phyloP scores from a whole-genome alignment of 2,888 invertebrate species.

The Amiota communis region DNA sequence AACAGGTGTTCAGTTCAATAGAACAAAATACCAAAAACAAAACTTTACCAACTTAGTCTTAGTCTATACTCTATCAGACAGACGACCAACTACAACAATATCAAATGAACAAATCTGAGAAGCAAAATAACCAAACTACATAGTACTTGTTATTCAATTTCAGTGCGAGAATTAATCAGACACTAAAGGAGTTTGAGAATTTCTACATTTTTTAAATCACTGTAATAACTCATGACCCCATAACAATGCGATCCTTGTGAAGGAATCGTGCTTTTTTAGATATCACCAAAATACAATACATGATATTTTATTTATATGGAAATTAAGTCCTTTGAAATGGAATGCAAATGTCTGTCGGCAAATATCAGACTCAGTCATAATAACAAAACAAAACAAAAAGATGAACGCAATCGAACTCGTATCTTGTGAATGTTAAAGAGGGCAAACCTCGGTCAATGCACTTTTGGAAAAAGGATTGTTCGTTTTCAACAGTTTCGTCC shows the following conservation, averaged over 20 bases:
- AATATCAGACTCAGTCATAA: conserved; percentile 5
- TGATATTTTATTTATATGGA: conserved; percentile 10
- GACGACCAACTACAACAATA: not conserved
- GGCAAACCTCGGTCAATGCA: conserved; percentile 33
- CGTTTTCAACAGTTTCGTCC: no score
- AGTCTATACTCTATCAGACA: not conserved
- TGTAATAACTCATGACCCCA: conserved; percentile 19
- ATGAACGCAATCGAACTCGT: conserved; percentile 4
- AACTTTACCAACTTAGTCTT: not conserved
- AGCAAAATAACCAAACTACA: no score
- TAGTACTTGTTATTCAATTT: conserved; percentile 3
- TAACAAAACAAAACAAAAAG: not conserved
- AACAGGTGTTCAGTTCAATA: conserved; percentile 48
- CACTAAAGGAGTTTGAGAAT: not conserved
- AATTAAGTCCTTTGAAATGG: conserved; percentile 9
- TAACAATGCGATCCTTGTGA: not conserved
- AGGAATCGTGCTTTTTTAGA: no score
- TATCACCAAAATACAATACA: no score
- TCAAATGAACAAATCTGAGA: conserved; percentile 42
- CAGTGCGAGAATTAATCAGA: not conserved
- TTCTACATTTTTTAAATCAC: not conserved
- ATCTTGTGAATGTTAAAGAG: conserved; percentile 20
- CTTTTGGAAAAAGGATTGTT: conserved; percentile 5
- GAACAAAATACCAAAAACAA: not conserved
- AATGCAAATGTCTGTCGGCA: conserved; percentile 4